Conservation (phyloP, 2,113 vertebrate genomes). For the Myrmecobius fasciatus region DNA sequence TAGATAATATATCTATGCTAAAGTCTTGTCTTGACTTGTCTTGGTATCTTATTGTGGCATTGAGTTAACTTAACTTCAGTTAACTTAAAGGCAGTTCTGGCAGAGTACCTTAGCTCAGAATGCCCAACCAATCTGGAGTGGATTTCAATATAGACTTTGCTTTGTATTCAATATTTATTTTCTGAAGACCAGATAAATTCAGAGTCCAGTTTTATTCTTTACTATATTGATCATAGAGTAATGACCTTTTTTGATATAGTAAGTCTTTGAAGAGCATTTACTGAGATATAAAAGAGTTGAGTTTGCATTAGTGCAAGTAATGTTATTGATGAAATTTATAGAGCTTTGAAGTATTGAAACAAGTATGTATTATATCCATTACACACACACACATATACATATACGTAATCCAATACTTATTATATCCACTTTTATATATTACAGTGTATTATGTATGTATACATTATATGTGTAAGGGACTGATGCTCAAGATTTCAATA, state of each 20-base stretch:
- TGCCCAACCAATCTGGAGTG: not conserved
- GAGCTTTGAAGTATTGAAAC: too few species aligned
- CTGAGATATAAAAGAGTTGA: not conserved
- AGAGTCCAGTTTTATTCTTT: not conserved
- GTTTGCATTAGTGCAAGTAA: too few species aligned
- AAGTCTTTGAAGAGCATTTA: not conserved
- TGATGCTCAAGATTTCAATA: too few species aligned
- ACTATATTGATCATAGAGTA: not conserved
- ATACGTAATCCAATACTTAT: too few species aligned
- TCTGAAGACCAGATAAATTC: not conserved
- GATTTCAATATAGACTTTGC: not conserved
- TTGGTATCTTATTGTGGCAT: not conserved
- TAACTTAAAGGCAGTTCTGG: not conserved
- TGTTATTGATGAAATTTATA: too few species aligned
- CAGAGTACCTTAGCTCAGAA: not conserved
- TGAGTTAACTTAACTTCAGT: not conserved
- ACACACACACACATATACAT: too few species aligned
- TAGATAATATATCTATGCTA: not conserved
- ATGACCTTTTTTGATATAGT: not conserved
- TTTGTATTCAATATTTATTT: not conserved
- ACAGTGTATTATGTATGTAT: too few species aligned
- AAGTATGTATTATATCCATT: too few species aligned
- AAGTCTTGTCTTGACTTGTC: not conserved
- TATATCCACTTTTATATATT: too few species aligned
- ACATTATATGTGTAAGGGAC: too few species aligned